Conservation (phyloP, 2,797 vertebrate species). For the Cercopithecus petaurista region DNA sequence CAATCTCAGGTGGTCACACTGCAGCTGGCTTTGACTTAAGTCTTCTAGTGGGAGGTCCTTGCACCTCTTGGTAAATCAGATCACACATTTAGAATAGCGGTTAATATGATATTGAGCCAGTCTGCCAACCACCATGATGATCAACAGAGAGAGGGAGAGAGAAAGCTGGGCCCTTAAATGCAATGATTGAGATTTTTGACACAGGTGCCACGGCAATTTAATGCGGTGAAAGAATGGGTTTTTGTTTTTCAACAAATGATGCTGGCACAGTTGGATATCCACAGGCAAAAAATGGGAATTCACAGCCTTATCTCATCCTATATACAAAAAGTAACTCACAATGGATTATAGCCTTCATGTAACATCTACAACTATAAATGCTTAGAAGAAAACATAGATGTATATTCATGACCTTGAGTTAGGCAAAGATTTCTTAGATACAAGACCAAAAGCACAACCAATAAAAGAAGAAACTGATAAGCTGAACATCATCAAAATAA, state of each 20-base stretch:
- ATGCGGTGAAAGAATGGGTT: fast-evolving
- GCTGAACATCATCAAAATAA: fast-evolving
- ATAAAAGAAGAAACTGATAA: fast-evolving
- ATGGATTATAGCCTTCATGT: fast-evolving
- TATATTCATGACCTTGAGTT: background rate
- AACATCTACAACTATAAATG: too few relatives aligned
- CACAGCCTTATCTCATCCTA: background rate
- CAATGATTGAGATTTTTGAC: fast-evolving
- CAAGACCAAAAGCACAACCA: background rate
- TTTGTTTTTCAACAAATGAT: background rate
- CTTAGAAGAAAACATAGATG: background rate
- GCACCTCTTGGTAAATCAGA: background rate
- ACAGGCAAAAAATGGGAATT: background rate
- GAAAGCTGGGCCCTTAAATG: fast-evolving
- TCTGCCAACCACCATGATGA: background rate
- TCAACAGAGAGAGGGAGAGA: background rate
- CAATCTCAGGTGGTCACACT: fast-evolving
- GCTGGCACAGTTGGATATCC: background rate
- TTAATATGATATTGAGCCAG: fast-evolving
- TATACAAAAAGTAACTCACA: fast-evolving
- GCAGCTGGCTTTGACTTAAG: fast-evolving
- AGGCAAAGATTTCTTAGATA: background rate
- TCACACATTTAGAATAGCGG: fast-evolving
- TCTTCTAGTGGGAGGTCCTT: background rate
- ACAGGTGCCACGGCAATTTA: background rate